These are phyloP conservation scores for Rhingia campestris DNA, from an alignment of 2,888 invertebrate genomes.

Conservation along the genomic window DNA sequence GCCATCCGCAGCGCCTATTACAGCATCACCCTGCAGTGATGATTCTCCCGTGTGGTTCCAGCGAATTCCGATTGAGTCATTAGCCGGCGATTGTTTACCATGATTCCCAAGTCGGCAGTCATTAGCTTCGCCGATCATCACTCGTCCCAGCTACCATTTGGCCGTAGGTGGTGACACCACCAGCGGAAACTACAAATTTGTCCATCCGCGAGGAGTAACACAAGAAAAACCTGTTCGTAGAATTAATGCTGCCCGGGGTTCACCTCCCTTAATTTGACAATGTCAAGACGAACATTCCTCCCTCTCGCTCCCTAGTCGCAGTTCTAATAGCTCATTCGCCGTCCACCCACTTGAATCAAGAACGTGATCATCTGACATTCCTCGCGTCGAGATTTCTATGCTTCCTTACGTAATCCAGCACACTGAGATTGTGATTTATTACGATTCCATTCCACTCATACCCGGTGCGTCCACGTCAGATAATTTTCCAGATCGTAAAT, in stretches of 20 bases:
- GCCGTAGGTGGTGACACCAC: constrained; percentile 51
- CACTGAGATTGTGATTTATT: constrained; percentile 59
- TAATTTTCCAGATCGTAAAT: constrained; percentile 25
- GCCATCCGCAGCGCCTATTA: constrained; percentile 37
- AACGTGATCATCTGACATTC: neutral
- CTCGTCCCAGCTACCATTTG: neutral
- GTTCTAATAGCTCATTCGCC: constrained; percentile 1
- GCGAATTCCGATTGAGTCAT: constrained; percentile 66
- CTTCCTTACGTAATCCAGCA: constrained; percentile 16
- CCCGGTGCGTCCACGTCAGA: constrained; percentile 44
- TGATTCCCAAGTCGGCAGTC: constrained; percentile 36
- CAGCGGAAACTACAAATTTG: constrained; percentile 48
- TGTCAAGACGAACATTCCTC: constrained; percentile 30
- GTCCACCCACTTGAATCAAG: constrained; percentile 16
- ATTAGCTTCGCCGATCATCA: constrained; percentile 11
- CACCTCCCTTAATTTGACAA: constrained; percentile 39
- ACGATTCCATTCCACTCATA: constrained; percentile 19
- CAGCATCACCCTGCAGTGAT: constrained; percentile 34
- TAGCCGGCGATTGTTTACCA: constrained; percentile 44
- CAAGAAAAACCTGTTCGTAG: constrained; percentile 43
- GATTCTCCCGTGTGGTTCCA: constrained; percentile 28
- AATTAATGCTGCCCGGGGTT: constrained; percentile 12
- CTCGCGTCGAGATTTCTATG: neutral
- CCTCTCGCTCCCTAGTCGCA: neutral
- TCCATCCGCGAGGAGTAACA: constrained; percentile 21